Conservation (phyloP, 2,888 invertebrate species). For the Macrophya annulata region DNA sequence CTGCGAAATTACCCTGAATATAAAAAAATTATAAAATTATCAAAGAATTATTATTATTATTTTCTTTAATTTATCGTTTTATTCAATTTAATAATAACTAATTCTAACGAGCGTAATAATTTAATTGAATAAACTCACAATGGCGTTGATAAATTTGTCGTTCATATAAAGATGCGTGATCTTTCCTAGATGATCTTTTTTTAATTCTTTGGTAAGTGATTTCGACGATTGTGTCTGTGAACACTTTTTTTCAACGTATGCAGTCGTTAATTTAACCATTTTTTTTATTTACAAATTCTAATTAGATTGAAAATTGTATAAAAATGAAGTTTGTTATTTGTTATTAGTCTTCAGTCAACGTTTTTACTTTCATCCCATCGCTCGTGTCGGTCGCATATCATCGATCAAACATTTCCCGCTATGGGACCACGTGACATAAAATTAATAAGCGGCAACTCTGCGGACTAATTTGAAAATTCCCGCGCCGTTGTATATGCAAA, state of each 20-base stretch:
- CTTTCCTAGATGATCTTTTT: slow-evolving; percentile 69
- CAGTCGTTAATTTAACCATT: slow-evolving; percentile 73
- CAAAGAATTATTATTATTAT: not conserved
- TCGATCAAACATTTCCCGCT: slow-evolving; percentile 57
- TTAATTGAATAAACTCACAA: slow-evolving; percentile 79
- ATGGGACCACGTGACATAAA: slow-evolving; percentile 6
- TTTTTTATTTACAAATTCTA: slow-evolving; percentile 4
- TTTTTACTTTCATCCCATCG: not conserved
- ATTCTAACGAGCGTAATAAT: not conserved
- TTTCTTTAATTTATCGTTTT: not conserved
- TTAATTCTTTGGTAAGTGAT: slow-evolving; percentile 69
- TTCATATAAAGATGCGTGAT: slow-evolving; percentile 82
- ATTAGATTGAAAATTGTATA: not conserved
- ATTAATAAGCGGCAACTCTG: slow-evolving; percentile 20
- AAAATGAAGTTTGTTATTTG: not conserved
- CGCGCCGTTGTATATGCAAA: not conserved
- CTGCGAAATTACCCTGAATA: slow-evolving; percentile 76
- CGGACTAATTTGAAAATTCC: not conserved
- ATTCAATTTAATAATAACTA: not conserved
- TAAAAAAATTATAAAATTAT: slow-evolving; percentile 26
- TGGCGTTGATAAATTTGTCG: slow-evolving; percentile 82
- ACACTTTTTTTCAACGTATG: slow-evolving; percentile 71
- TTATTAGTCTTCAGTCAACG: not conserved
- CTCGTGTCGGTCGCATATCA: slow-evolving; percentile 22
- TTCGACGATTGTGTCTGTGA: slow-evolving; percentile 68